Evolutionary conservation across 2,888 invertebrate species (phyloP).

Genomic region (Patella caerulea): DNA sequence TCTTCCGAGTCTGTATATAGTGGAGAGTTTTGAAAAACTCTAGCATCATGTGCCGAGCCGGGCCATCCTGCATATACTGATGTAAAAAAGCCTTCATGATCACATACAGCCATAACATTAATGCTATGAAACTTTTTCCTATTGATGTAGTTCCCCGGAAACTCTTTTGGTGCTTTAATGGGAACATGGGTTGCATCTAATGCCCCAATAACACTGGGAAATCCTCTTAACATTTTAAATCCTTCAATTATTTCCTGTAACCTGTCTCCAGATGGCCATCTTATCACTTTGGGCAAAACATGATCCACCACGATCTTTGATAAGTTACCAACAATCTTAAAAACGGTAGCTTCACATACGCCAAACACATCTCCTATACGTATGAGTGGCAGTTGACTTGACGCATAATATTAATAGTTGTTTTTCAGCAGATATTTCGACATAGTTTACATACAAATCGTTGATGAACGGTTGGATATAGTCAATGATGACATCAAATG

Average conservation of each 20-base stretch:
- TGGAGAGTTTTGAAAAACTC: slow-evolving; percentile 4
- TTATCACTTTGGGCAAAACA: neutral
- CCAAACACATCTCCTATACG: neutral
- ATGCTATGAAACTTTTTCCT: neutral
- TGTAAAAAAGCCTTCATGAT: slow-evolving; percentile 3
- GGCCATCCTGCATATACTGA: slow-evolving; percentile 8
- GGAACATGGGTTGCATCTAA: slow-evolving; percentile 3
- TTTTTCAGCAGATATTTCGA: neutral
- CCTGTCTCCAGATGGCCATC: neutral
- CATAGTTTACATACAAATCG: neutral
- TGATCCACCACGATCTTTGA: slow-evolving; percentile 2
- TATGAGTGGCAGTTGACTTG: neutral
- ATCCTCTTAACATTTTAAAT: neutral
- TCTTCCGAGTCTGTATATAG: neutral
- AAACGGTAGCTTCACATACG: neutral
- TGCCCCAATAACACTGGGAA: slow-evolving; percentile 7
- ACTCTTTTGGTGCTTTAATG: slow-evolving; percentile 2
- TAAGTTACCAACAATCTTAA: neutral
- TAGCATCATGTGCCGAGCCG: neutral
- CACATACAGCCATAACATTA: neutral
- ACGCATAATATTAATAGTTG: neutral
- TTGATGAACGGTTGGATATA: neutral
- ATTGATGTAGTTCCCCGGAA: neutral
- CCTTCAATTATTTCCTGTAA: neutral
- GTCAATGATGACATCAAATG: neutral